These are phyloP conservation scores for Lydus trimaculatus DNA, from an alignment of 2,888 invertebrate species.

Conservation along the genomic window DNA sequence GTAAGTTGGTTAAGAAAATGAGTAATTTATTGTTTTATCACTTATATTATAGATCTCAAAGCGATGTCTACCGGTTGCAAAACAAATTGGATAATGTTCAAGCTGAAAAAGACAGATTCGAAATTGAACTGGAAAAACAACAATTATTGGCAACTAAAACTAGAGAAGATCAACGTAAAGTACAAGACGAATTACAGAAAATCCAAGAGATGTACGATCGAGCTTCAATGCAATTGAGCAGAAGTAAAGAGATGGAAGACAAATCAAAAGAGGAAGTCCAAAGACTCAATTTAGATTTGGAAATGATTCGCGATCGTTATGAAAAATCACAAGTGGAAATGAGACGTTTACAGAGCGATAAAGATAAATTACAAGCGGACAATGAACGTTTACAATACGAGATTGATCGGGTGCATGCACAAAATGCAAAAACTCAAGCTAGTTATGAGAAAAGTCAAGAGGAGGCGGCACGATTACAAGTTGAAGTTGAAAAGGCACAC, in stretches of 20 bases:
- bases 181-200: conserved; percentile 85
- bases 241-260: conserved; percentile 90
- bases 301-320: conserved; percentile 87
- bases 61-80: conserved; percentile 87
- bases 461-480: conserved; percentile 84
- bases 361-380: conserved; percentile 85
- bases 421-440: conserved; percentile 83
- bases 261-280: conserved; percentile 87
- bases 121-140: conserved; percentile 86
- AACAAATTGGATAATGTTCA: conserved; percentile 87
- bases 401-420: conserved; percentile 85
- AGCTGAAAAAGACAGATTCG: conserved; percentile 85
- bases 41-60: conserved; percentile 75
- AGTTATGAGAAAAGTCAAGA: conserved; percentile 90
- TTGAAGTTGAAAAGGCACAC: conserved; percentile 89
- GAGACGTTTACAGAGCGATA: conserved; percentile 81
- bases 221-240: conserved; percentile 81
- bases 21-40: background rate
- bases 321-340: conserved; percentile 89
- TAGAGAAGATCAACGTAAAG: conserved; percentile 84
- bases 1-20: conserved; percentile 59
- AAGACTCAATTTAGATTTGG: conserved; percentile 78
- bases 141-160: conserved; percentile 80
- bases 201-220: conserved; percentile 90
- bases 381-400: conserved; percentile 86